Evolutionary conservation across 2,113 vertebrate species (phyloP), one percentile per base, ranked within the genome.

Genomic region (Salvelinus alpinus): DNA sequence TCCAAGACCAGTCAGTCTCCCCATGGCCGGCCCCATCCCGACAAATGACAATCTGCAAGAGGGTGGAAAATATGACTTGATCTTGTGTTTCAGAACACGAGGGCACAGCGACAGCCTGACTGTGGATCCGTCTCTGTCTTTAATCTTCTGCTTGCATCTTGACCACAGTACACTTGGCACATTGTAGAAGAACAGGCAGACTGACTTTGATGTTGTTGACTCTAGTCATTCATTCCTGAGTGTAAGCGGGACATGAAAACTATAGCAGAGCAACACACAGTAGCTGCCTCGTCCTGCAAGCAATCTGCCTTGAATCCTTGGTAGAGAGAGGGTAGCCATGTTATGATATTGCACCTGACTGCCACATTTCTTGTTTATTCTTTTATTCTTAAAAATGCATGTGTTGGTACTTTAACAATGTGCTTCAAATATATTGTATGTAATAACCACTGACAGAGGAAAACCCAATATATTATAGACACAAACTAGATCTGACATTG

Each of bases 131-230:
- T 80, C 74, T 87, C 72, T 86, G 82, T 81, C 80, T 86, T 85
- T 79, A 79, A 84, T 86, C 84, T 79, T 78, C 82, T 85, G 89
- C 96, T 95, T 94, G 94, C 95, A 94, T 94, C 94, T 93, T 94
- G 94, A 93, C 93, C 93, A 81, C 94, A 94, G 94, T 91, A 90
- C 93, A 88, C 94, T 94, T 92, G 93, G 93, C 95, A 90, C 87
- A 68, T 82, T 84, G 85, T 64, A 25, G 86, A 80, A 81, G 78
- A 85, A 65, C 86, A 84, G 88, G 80, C 76, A 2, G 72, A 79
- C 72, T 4, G 73, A 73, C 84, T 85, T 88, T 85, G 84, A 75
- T 79, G 86, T 81, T 88, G 81, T 72, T 24, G 47, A 54, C 78
- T 57, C n/a, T 57, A 78, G 90, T 86, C 77, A 84, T 88, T 80